Evolutionary conservation across 2,113 vertebrate genomes (phyloP).

Genomic region (Larimichthys polyactis): DNA sequence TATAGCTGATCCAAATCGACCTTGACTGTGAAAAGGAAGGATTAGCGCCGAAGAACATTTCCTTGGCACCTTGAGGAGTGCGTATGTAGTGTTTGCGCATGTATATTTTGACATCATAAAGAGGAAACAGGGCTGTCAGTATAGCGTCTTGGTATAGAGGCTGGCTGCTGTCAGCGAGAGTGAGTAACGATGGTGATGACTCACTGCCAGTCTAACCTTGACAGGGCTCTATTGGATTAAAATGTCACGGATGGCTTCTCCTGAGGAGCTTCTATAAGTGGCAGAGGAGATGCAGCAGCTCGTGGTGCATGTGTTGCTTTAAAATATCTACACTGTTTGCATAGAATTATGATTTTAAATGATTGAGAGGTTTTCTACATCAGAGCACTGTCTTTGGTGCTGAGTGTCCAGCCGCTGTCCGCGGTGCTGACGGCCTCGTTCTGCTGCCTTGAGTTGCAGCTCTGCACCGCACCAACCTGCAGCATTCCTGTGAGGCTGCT

Average conservation of each 20-base stretch:
- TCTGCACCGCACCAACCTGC: neutral
- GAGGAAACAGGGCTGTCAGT: conserved; percentile 40
- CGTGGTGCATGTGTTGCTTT: neutral
- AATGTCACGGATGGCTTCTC: conserved; percentile 49
- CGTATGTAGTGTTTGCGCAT: conserved; percentile 28
- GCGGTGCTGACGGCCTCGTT: neutral
- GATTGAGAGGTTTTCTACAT: neutral
- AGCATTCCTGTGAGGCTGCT: neutral
- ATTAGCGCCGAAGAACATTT: conserved; percentile 66
- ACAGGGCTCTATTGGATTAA: conserved; percentile 44
- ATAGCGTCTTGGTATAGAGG: conserved; percentile 6
- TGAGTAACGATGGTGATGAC: conserved; percentile 36
- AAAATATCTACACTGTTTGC: neutral
- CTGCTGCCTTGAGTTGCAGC: no score
- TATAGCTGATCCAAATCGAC: conserved; percentile 63
- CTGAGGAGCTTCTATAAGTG: conserved; percentile 33
- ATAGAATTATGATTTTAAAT: neutral
- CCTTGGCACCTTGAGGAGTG: conserved; percentile 46
- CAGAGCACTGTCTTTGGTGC: neutral
- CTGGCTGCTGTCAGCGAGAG: conserved; percentile 45
- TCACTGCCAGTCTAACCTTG: conserved; percentile 56
- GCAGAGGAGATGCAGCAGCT: conserved; percentile 6
- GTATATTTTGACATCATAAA: conserved; percentile 40
- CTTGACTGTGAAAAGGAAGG: conserved; percentile 70
- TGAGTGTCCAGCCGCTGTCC: neutral